Evolutionary conservation across 2,797 vertebrate genomes (phyloP).

Genomic region (Periophthalmus magnuspinnatus): DNA sequence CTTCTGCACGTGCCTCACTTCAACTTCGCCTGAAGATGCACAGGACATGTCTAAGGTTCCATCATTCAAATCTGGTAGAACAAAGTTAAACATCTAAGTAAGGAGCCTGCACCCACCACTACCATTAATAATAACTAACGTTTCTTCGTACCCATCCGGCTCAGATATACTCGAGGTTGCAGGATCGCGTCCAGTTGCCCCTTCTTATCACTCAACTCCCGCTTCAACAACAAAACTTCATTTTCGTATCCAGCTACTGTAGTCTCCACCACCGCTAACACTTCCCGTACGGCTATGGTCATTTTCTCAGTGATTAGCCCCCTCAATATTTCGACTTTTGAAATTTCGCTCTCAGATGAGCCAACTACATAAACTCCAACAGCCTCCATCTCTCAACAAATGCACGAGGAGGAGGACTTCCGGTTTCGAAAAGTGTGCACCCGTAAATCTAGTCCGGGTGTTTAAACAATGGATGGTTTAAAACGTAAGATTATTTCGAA

Average conservation of each 20-base stretch:
- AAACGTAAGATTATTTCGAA: not conserved
- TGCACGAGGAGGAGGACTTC: too few species aligned
- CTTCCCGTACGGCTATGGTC: not conserved
- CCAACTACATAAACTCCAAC: not conserved
- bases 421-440: too few species aligned
- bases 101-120: not conserved
- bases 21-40: not conserved
- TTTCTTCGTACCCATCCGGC: not conserved
- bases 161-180: not conserved
- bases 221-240: not conserved
- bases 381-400: not conserved
- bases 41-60: not conserved
- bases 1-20: not conserved
- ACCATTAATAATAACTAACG: not conserved
- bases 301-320: not conserved
- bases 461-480: too few species aligned
- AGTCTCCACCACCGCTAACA: slow-evolving; percentile 7
- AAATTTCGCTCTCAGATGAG: not conserved
- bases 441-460: too few species aligned
- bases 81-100: not conserved
- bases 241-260: not conserved
- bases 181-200: not conserved
- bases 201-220: not conserved
- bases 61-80: not conserved
- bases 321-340: not conserved